Evolutionary conservation across 1,140 invertebrate genomes (phyloP).

Genomic region (Drosophila tsacasi): DNA sequence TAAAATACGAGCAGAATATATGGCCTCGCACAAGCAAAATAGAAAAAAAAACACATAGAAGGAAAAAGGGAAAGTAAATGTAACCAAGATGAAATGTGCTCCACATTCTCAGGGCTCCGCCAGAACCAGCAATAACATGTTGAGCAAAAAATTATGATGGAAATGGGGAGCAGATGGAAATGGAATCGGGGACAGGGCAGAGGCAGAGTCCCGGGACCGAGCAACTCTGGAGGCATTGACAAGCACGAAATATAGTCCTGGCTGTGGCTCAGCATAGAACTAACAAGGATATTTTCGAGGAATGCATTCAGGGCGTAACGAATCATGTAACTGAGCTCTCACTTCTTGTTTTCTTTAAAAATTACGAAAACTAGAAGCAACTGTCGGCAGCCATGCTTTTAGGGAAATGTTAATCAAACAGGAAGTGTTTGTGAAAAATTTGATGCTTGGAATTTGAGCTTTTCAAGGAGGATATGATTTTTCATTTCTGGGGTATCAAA

Average conservation of each 20-base stretch:
- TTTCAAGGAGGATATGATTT: not conserved
- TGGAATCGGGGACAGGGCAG: slow-evolving; percentile 38
- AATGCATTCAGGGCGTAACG: slow-evolving; percentile 44
- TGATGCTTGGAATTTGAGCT: not conserved
- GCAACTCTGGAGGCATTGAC: slow-evolving; percentile 24
- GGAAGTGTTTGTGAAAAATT: slow-evolving; percentile 1
- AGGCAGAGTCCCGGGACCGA: slow-evolving; percentile 7
- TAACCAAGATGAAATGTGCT: slow-evolving; percentile 68
- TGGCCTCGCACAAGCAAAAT: slow-evolving; percentile 36
- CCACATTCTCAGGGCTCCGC: slow-evolving; percentile 15
- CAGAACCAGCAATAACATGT: slow-evolving; percentile 54
- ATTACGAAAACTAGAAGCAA: slow-evolving; percentile 18
- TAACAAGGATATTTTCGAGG: slow-evolving; percentile 35
- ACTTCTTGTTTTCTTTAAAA: slow-evolving; percentile 36
- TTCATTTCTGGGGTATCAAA: not conserved
- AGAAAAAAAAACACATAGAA: not conserved
- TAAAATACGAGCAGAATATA: slow-evolving; percentile 51
- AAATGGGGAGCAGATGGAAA: slow-evolving; percentile 45
- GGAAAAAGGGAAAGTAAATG: slow-evolving; percentile 65
- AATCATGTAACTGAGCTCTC: slow-evolving; percentile 31
- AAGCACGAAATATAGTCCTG: slow-evolving; percentile 39
- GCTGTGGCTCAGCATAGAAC: slow-evolving; percentile 33
- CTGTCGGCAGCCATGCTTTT: slow-evolving; percentile 28
- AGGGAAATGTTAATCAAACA: slow-evolving; percentile 29
- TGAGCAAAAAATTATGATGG: slow-evolving; percentile 61